These are phyloP conservation scores for Drosophila ercepeae DNA, from an alignment of 1,140 invertebrate genomes.

Conservation along the genomic window DNA sequence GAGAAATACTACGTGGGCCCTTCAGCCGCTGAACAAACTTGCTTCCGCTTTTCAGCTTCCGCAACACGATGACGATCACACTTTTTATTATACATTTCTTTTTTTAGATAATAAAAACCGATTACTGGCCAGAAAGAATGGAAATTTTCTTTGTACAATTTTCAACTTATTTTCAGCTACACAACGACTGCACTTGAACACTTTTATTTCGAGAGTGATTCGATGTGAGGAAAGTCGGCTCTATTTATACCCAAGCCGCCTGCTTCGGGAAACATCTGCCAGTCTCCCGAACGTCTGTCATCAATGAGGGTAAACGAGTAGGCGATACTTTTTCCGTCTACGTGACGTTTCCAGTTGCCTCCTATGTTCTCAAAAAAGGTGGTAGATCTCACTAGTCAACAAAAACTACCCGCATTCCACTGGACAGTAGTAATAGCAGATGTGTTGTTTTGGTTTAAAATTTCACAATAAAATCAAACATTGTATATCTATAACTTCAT, in stretches of 20 bases:
- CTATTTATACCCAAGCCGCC: slow-evolving; percentile 58
- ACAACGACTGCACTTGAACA: slow-evolving; percentile 60
- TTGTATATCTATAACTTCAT: background rate
- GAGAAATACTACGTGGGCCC: slow-evolving; percentile 50
- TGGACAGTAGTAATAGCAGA: background rate
- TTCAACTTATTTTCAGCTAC: slow-evolving; percentile 25
- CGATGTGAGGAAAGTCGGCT: background rate
- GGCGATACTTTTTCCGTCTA: slow-evolving; percentile 16
- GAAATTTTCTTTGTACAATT: slow-evolving; percentile 27
- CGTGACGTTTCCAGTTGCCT: slow-evolving; percentile 32
- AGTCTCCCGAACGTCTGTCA: slow-evolving; percentile 20
- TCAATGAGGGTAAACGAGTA: slow-evolving; percentile 29
- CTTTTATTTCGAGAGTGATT: slow-evolving; percentile 56
- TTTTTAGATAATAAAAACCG: slow-evolving; percentile 3
- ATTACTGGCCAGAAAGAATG: slow-evolving; percentile 11
- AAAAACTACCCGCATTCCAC: slow-evolving; percentile 18
- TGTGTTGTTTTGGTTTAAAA: background rate
- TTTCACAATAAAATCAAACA: background rate
- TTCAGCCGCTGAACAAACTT: slow-evolving; percentile 39
- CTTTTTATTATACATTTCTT: slow-evolving; percentile 62
- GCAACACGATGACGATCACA: slow-evolving; percentile 46
- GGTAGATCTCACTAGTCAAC: slow-evolving; percentile 16
- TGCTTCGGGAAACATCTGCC: slow-evolving; percentile 50
- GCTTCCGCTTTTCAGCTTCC: slow-evolving; percentile 31
- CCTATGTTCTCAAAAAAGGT: slow-evolving; percentile 6